These are phyloP conservation scores for Bungarus multicinctus DNA, from an alignment of 2,113 vertebrate genomes.

Conservation along the genomic window DNA sequence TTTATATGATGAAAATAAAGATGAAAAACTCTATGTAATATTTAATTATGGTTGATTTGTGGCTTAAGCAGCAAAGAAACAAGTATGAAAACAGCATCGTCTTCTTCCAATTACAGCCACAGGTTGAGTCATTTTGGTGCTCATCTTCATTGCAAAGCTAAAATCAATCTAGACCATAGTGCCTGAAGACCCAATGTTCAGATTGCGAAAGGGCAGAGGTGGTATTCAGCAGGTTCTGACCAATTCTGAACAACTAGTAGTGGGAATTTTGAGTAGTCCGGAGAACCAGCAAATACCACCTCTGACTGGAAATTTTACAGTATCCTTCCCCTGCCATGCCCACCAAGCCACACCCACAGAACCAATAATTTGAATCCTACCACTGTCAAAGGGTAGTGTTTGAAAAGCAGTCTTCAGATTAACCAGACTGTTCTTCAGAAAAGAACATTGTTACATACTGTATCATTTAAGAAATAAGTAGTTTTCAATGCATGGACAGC, in stretches of 20 bases:
- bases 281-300: too few species aligned
- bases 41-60: neutral
- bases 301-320: too few species aligned
- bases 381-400: neutral
- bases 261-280: too few species aligned
- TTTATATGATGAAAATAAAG: neutral
- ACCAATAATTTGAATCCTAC: too few species aligned
- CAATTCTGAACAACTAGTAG: too few species aligned
- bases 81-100: neutral
- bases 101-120: neutral
- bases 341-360: too few species aligned
- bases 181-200: neutral
- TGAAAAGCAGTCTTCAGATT: constrained; percentile 8
- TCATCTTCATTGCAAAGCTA: neutral
- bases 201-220: neutral
- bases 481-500: neutral
- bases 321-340: too few species aligned
- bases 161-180: neutral
- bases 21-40: neutral
- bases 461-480: neutral
- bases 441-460: neutral
- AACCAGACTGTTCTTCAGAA: neutral
- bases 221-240: too few species aligned
- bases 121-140: neutral
- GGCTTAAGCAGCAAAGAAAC: neutral